Conservation (phyloP, 2,113 vertebrate species). For the Vidua macroura region DNA sequence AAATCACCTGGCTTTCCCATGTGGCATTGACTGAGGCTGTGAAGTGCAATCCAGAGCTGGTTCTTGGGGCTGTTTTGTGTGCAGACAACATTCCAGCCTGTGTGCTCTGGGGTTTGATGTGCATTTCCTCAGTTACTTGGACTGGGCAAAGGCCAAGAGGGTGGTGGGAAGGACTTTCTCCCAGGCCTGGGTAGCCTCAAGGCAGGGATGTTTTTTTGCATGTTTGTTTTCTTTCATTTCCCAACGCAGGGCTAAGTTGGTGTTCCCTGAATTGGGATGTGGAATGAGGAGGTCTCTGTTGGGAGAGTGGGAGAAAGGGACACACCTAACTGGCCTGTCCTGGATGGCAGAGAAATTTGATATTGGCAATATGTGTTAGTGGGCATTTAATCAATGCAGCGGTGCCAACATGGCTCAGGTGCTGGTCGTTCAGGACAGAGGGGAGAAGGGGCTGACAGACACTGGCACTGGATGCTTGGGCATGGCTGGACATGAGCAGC, state of each 20-base stretch:
- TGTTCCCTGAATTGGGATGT: not conserved
- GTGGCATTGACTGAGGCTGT: not conserved
- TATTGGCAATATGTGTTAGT: not conserved
- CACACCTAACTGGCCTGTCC: not conserved
- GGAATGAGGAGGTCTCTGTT: not conserved
- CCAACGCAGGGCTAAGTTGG: not conserved
- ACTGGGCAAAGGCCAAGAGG: not conserved
- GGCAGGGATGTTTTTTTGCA: not conserved
- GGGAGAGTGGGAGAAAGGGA: not conserved
- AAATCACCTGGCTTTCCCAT: not conserved
- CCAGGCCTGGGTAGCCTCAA: too few relatives aligned
- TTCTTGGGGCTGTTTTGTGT: too few relatives aligned
- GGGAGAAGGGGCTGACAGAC: not conserved
- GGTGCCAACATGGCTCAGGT: not conserved
- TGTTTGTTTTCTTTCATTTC: not conserved
- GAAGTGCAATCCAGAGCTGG: not conserved
- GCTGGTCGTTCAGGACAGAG: not conserved
- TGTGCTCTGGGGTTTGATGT: not conserved
- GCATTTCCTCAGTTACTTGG: not conserved
- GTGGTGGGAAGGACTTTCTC: not conserved
- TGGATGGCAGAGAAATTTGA: not conserved
- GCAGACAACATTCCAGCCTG: too few relatives aligned
- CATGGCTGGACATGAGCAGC: not conserved
- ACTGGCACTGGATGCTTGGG: not conserved
- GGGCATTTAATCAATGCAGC: not conserved